phyloP scores from a whole-genome alignment of 2,113 vertebrate genomes.

The Bucco capensis region DNA sequence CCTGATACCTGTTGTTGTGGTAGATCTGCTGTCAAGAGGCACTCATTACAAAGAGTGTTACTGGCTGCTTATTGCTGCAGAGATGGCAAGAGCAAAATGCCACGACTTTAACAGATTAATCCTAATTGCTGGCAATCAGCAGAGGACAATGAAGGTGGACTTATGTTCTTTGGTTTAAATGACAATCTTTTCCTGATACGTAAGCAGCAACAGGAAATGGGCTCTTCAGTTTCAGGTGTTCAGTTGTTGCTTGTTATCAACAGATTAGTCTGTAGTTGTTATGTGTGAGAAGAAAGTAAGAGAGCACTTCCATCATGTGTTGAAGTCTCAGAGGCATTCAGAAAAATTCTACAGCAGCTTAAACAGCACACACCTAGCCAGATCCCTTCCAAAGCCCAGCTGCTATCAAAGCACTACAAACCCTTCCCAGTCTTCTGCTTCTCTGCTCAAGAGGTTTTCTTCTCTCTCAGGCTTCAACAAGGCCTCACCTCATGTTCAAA shows the following conservation, averaged over 20 bases:
- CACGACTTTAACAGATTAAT: background rate
- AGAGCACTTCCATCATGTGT: background rate
- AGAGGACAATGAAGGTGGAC: background rate
- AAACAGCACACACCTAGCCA: background rate
- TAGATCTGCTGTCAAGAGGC: background rate
- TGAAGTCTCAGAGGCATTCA: background rate
- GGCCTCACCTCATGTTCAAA: background rate
- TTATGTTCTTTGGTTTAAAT: background rate
- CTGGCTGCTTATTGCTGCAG: background rate
- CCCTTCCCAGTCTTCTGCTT: background rate
- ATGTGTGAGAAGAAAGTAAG: background rate
- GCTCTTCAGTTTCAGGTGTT: background rate
- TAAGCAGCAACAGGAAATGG: background rate
- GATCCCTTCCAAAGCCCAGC: background rate
- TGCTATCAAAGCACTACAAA: background rate
- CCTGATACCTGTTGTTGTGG: background rate
- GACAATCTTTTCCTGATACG: background rate
- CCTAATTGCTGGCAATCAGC: background rate
- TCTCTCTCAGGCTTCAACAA: background rate
- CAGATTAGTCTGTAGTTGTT: fast-evolving
- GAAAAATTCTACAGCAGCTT: background rate
- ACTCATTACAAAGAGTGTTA: background rate
- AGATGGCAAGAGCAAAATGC: background rate
- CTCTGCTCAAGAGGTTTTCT: background rate
- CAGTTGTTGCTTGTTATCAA: background rate